These are phyloP conservation scores for Cheilosia variabilis DNA, from an alignment of 2,888 invertebrate species.

Conservation along the genomic window DNA sequence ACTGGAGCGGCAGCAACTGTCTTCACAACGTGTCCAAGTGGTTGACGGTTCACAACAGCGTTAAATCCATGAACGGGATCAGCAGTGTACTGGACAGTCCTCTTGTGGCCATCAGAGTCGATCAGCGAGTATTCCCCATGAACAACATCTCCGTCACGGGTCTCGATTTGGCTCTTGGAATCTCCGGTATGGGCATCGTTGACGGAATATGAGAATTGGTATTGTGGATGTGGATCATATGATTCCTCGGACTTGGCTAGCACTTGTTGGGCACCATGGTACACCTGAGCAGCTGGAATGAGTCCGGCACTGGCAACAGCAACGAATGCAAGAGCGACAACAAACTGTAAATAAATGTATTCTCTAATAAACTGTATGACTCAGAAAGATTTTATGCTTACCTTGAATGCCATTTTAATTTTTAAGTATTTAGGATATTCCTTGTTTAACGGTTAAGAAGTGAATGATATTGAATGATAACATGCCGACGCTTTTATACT, in stretches of 20 bases:
- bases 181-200: conserved; percentile 83
- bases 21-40: conserved; percentile 73
- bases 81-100: conserved; percentile 84
- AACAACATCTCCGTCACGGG: conserved; percentile 83
- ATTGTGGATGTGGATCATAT: conserved; percentile 69
- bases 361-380: background rate
- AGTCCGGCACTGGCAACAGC: conserved; percentile 77
- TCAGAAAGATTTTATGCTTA: background rate
- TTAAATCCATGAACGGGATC: conserved; percentile 84
- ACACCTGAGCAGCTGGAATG: conserved; percentile 69
- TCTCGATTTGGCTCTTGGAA: conserved; percentile 83
- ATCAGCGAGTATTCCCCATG: conserved; percentile 83
- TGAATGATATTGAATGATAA: conserved; percentile 42
- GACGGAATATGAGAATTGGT: conserved; percentile 81
- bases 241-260: conserved; percentile 52
- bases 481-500: conserved; percentile 54
- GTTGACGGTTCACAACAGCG: conserved; percentile 83
- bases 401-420: conserved; percentile 47
- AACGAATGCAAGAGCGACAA: conserved; percentile 75
- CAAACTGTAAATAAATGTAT: conserved; percentile 55
- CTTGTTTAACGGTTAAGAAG: conserved; percentile 15
- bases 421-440: conserved; percentile 50
- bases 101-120: conserved; percentile 83
- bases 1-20: conserved; percentile 48
- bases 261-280: conserved; percentile 68